Evolutionary conservation across 2,888 invertebrate species (phyloP).

Genomic region (Arctia plantaginis): DNA sequence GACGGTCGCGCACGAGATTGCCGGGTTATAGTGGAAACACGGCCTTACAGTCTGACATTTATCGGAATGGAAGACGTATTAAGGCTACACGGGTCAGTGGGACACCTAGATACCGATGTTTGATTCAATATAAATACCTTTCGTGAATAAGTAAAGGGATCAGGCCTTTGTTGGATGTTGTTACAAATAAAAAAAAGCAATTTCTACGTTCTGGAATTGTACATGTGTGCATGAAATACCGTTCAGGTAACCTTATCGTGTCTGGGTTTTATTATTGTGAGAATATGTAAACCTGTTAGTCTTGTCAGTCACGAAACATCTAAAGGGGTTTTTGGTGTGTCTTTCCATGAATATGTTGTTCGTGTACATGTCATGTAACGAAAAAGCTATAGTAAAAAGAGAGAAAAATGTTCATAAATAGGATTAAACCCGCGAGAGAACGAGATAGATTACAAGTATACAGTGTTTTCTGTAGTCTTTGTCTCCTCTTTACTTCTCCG

Average conservation of each 20-base stretch:
- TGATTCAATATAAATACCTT: conserved; percentile 26
- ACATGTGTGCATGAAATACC: background rate
- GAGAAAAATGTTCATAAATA: too few relatives aligned
- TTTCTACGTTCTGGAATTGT: background rate
- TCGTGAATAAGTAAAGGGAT: conserved; percentile 30
- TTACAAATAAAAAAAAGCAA: background rate
- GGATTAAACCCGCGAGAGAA: too few relatives aligned
- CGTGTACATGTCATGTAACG: too few relatives aligned
- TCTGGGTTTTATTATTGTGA: background rate
- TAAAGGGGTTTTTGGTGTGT: background rate
- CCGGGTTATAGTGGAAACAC: background rate
- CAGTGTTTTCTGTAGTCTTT: too few relatives aligned
- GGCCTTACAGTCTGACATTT: conserved; percentile 2
- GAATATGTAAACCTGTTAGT: background rate
- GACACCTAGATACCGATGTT: conserved; percentile 17
- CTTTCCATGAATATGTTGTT: background rate
- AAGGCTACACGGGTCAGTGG: conserved; percentile 23
- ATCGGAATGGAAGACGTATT: conserved; percentile 3
- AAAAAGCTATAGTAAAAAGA: too few relatives aligned
- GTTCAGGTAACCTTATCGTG: background rate
- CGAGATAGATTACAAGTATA: too few relatives aligned
- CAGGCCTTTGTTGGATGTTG: background rate
- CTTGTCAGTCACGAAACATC: background rate
- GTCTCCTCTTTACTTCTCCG: too few relatives aligned
- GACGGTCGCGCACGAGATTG: too few relatives aligned